These are phyloP conservation scores for Tetramorium alpestre DNA, from an alignment of 1,140 invertebrate species.

Conservation along the genomic window DNA sequence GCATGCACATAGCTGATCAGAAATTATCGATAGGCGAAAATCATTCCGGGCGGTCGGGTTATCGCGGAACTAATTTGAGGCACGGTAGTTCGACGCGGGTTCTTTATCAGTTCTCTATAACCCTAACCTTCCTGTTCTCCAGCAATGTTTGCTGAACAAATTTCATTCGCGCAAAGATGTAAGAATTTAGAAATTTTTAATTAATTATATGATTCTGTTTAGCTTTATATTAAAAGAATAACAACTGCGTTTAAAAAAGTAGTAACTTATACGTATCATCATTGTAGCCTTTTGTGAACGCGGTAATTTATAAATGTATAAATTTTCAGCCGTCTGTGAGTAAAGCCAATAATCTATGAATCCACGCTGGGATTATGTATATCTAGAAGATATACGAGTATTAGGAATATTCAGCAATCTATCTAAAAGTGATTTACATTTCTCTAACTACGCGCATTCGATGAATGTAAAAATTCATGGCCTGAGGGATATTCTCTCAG, in stretches of 20 bases:
- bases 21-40: slow-evolving; percentile 54
- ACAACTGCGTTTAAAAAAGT: neutral
- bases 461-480: neutral
- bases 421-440: neutral
- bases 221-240: neutral
- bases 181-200: neutral
- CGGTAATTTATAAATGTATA: neutral
- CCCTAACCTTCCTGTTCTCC: neutral
- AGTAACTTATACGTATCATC: neutral
- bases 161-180: neutral
- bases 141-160: neutral
- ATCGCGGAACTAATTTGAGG: slow-evolving; percentile 39
- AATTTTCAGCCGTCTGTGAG: neutral
- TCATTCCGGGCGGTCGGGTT: slow-evolving; percentile 46
- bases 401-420: neutral
- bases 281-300: neutral
- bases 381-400: neutral
- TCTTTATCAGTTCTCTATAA: slow-evolving; percentile 29
- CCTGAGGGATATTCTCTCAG: neutral
- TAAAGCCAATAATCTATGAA: neutral
- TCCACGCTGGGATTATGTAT: neutral
- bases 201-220: neutral
- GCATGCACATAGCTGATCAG: slow-evolving; percentile 28
- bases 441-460: neutral
- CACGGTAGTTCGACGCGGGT: neutral